Evolutionary conservation across 1,140 invertebrate species (phyloP).

Genomic region (Papilio xuthus): DNA sequence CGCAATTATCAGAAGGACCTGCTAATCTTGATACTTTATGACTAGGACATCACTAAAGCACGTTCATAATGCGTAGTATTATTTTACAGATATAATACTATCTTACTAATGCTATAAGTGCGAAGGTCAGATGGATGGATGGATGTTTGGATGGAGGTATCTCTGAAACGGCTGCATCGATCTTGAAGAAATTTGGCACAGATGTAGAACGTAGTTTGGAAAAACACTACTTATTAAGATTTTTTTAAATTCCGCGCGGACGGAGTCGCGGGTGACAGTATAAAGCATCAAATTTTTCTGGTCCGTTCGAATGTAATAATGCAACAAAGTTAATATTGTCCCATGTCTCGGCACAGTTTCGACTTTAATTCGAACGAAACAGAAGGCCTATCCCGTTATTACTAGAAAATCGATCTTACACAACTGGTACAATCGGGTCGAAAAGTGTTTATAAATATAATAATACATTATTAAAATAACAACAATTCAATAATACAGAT

Average conservation of each 20-base stretch:
- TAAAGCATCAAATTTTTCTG: not conserved
- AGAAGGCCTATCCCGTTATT: conserved; percentile 61
- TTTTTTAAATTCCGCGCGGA: not conserved
- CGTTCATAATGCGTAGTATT: too few relatives aligned
- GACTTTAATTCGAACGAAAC: conserved; percentile 52
- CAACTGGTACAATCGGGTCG: conserved; percentile 50
- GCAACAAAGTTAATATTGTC: conserved; percentile 42
- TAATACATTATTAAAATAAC: not conserved
- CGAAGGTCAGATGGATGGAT: too few relatives aligned
- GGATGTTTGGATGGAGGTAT: too few relatives aligned
- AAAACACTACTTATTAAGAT: not conserved
- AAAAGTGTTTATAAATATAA: conserved; percentile 39
- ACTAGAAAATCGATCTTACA: conserved; percentile 66
- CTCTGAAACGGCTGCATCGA: too few relatives aligned
- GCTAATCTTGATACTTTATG: not conserved
- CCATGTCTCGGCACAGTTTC: conserved; percentile 37
- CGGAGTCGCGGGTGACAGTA: not conserved
- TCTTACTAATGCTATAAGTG: too few relatives aligned
- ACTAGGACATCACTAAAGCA: too few relatives aligned
- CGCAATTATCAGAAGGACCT: not conserved
- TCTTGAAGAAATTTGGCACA: too few relatives aligned
- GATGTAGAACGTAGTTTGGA: too few relatives aligned
- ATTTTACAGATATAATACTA: too few relatives aligned
- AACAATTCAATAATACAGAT: not conserved
- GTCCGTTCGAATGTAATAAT: conserved; percentile 42